These are phyloP conservation scores for Agrilus cyanescens DNA, from an alignment of 2,888 invertebrate species.

Conservation along the genomic window DNA sequence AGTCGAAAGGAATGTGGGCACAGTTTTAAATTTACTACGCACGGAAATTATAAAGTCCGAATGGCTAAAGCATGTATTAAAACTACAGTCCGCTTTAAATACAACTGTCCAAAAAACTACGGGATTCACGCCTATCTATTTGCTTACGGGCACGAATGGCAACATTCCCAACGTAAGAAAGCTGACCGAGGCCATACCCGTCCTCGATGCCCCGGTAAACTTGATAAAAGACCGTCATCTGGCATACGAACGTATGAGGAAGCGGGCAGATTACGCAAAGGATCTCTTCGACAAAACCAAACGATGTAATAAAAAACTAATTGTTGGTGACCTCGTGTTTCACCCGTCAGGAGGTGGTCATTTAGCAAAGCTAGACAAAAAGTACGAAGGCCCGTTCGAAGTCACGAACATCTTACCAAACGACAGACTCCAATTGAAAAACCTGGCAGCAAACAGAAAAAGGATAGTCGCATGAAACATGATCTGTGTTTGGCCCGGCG, in stretches of 20 bases:
- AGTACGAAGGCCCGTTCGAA: slow-evolving; percentile 7
- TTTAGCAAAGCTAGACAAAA: background rate
- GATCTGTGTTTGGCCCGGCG: background rate
- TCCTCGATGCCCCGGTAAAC: background rate
- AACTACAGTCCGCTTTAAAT: background rate
- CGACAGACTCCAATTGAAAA: background rate
- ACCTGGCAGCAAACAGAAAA: background rate
- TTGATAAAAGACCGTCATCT: slow-evolving; percentile 11
- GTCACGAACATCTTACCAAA: background rate
- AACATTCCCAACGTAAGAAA: slow-evolving; percentile 6
- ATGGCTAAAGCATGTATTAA: slow-evolving; percentile 8
- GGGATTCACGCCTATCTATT: slow-evolving; percentile 10
- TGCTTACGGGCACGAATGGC: slow-evolving; percentile 8
- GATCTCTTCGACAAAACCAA: too few relatives aligned
- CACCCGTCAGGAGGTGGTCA: slow-evolving; percentile 1
- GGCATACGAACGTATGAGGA: slow-evolving; percentile 10
- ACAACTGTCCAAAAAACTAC: slow-evolving; percentile 13
- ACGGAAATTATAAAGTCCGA: slow-evolving; percentile 10
- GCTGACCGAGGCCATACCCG: slow-evolving; percentile 5
- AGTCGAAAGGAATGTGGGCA: slow-evolving; percentile 11
- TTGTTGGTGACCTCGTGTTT: slow-evolving; percentile 3
- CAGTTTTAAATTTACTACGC: slow-evolving; percentile 6
- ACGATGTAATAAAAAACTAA: background rate
- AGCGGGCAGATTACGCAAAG: too few relatives aligned
- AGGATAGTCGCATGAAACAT: background rate